Base-by-base conservation (phyloP, 2,888 invertebrate genomes). In the Lottia scabra region DNA sequence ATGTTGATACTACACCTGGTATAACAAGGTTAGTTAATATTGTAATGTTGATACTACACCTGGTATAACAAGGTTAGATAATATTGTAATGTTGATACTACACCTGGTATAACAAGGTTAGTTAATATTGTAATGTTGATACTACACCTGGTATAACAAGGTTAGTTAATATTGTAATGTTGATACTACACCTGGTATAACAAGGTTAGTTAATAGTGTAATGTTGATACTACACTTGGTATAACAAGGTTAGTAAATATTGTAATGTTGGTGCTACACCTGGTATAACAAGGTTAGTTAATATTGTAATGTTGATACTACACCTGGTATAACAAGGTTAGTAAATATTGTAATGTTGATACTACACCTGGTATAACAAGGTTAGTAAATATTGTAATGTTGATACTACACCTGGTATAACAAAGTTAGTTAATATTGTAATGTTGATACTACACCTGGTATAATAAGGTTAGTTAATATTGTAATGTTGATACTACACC, bases 191-290 rank as follows among this genome's bases (percentile, higher is more conserved):
- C 38, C 38, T 38, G 38, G 5, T 38, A 1, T 38, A 8, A 38
- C 3, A 30, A 30, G 30, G 30, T 30, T 4, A 30, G 30, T 30
- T n/a, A 38, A 44, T 23, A 30, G 4, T 2, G 38, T 38, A 6
- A 6, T 38, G 38, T 38, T 38, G 38, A 10, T 5, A 10, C 5
- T 38, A 38, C 5, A 2, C 38, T 10, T 38, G 38, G 38, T 38
- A 10, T 38, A 8, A 38, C 38, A 38, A 5, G 8, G 38, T 38
- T 8, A n/a, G 94, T 26, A 94, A 94, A 85, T 95, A 96, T 0
- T 99, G 99, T 87, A 95, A 93, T 88, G 96, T 98, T 76, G 99
- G 99, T 70, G 95, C 96, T 71, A 95, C 94, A 13, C 98, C 99
- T 0, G 99, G 99, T 66, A 93, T 98, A 63, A 98, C 98, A 2